Base-by-base conservation (phyloP, 2,888 invertebrate genomes). In the Colletes collaris region DNA sequence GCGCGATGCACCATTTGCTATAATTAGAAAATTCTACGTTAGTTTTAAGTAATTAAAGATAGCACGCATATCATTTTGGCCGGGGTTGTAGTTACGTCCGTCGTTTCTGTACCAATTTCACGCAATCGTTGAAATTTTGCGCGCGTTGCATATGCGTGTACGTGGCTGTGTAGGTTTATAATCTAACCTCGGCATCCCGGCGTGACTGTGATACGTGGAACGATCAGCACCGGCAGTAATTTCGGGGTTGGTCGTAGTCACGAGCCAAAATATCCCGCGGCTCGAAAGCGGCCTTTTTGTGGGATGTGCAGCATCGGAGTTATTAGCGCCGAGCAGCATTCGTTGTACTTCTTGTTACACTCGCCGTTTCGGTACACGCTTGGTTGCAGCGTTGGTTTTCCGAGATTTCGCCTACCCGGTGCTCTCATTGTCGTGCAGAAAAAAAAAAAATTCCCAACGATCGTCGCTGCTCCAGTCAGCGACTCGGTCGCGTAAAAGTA, bases 251-350 rank as follows among this genome's bases (percentile, higher is more conserved):
- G 81, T 74, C 80, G 65, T 53, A 73, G 68, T 69, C 86, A 78
- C 81, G 85, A 88, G 84, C 87, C 86, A 86, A 88, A 88, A 88
- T 88, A 87, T 86, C 86, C 73, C 79, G 78, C 79, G 82, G 80
- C 78, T 73, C 82, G 84, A 86, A 87, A 86, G 77, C 86, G 84
- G 86, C 85, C 84, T 89, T 89, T 89, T 88, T 89, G 87, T 76
- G 81, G 83, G 78, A 82, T 83, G 66, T 75, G 83, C 86, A 79
- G 68, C 82, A 73, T 66, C 67, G 84, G 83, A 89, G 86, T 89
- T 89, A 89, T 89, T 88, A 87, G 87, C 81, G 79, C 66, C 83
- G 81, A 73, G 77, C 76, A 83, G 84, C 88, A 86, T 86, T 89
- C 86, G 89, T 88, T 86, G 82, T 79, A 78, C 77, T 84, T 80